Evolutionary conservation across 2,888 invertebrate species (phyloP).

Genomic region (Laspeyria flexula): DNA sequence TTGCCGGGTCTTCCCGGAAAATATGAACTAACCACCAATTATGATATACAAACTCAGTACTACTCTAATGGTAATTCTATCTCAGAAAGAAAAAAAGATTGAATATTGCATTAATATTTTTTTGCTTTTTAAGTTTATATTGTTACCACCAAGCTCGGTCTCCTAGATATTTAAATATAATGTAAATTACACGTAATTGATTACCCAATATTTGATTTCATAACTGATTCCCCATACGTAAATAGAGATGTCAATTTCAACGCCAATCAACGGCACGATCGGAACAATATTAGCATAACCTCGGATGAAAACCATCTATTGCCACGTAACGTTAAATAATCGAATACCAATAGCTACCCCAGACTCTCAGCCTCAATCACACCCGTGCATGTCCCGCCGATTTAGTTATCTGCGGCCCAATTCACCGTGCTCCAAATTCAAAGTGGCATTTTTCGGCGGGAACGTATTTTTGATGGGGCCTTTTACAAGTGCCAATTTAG

Average conservation of each 20-base stretch:
- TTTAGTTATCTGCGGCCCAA: constrained; percentile 16
- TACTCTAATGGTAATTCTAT: too few relatives aligned
- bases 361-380: too few relatives aligned
- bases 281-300: background rate
- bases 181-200: too few relatives aligned
- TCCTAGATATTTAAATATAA: too few relatives aligned
- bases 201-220: background rate
- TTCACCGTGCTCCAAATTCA: constrained; percentile 6
- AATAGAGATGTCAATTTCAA: too few relatives aligned
- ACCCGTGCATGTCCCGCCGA: constrained; percentile 13
- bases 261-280: background rate
- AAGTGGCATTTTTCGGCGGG: background rate
- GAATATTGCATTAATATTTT: too few relatives aligned
- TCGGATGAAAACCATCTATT: constrained; percentile 7
- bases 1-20: background rate
- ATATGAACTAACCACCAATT: background rate
- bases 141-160: too few relatives aligned
- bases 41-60: too few relatives aligned
- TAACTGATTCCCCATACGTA: too few relatives aligned
- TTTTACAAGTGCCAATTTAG: constrained; percentile 13
- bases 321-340: constrained; percentile 15
- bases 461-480: constrained; percentile 7
- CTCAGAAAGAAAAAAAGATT: too few relatives aligned
- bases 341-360: too few relatives aligned
- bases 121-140: too few relatives aligned